Conservation (phyloP, 2,888 invertebrate species). For the Eupithecia vulgata region DNA sequence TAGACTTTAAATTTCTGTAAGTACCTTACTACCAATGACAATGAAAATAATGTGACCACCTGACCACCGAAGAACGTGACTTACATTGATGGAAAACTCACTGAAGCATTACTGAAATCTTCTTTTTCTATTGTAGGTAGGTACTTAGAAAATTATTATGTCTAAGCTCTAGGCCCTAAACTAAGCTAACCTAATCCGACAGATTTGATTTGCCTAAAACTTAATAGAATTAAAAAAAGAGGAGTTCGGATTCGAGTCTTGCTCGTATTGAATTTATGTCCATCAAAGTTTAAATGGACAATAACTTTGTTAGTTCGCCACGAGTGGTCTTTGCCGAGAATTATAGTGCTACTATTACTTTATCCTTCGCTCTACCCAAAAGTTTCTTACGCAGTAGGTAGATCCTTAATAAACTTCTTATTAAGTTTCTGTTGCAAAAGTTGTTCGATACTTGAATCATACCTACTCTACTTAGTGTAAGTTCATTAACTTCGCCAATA, state of each 20-base stretch:
- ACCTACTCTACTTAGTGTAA: conserved; percentile 31
- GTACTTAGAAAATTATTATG: not conserved
- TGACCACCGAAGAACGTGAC: conserved; percentile 47
- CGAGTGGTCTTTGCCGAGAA: conserved; percentile 56
- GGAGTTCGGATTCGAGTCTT: conserved; percentile 59
- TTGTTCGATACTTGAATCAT: conserved; percentile 40
- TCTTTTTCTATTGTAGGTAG: not conserved
- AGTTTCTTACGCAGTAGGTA: conserved; percentile 40
- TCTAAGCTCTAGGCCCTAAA: too few species aligned
- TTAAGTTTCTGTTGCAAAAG: conserved; percentile 42
- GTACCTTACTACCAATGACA: conserved; percentile 35
- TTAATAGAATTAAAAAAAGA: not conserved
- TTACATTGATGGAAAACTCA: conserved; percentile 32
- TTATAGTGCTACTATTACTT: conserved; percentile 44
- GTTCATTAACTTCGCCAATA: conserved; percentile 34
- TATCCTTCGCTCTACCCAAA: conserved; percentile 39
- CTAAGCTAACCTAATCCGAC: not conserved
- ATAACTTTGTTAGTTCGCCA: conserved; percentile 63
- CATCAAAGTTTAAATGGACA: conserved; percentile 64
- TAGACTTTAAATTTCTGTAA: conserved; percentile 57
- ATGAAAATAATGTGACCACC: conserved; percentile 44
- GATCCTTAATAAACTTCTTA: conserved; percentile 46
- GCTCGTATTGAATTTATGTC: conserved; percentile 62
- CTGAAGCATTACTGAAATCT: not conserved
- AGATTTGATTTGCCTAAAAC: not conserved